Percentiles rank a stretch among this genome's conserved stretches.
phyloP scores from a whole-genome alignment of 2,888 invertebrate species.

The Pterostichus madidus region DNA sequence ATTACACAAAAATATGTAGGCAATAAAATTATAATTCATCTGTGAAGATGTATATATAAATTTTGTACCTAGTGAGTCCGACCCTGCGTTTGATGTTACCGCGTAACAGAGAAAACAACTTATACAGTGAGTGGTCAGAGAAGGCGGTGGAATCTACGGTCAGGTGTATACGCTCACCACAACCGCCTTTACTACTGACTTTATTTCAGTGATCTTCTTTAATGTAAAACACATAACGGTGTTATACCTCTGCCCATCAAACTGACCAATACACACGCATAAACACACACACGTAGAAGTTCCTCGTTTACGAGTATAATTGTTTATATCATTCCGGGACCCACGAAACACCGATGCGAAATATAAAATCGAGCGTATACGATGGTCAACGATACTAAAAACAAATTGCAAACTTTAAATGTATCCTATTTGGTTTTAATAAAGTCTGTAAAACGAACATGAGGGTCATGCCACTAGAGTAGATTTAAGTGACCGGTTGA shows the following conservation, averaged over 20 bases:
- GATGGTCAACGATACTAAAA: slow-evolving; percentile 54
- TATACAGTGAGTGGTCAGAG: slow-evolving; percentile 62
- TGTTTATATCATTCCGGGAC: slow-evolving; percentile 58
- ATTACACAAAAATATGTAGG: no score
- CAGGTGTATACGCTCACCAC: slow-evolving; percentile 57
- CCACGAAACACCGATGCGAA: slow-evolving; percentile 7
- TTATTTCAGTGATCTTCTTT: slow-evolving; percentile 70
- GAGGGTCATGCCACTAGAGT: not conserved
- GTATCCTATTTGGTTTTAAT: slow-evolving; percentile 41
- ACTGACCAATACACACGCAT: slow-evolving; percentile 51
- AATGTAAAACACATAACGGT: slow-evolving; percentile 66
- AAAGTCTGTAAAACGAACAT: slow-evolving; percentile 1
- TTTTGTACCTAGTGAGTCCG: not conserved
- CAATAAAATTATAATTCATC: no score
- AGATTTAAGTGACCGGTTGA: slow-evolving; percentile 26
- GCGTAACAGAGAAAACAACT: slow-evolving; percentile 62
- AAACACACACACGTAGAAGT: slow-evolving; percentile 31
- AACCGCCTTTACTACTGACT: slow-evolving; percentile 69
- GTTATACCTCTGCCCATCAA: slow-evolving; percentile 44
- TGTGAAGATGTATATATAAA: no score
- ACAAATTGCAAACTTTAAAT: slow-evolving; percentile 59
- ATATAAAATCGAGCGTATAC: slow-evolving; percentile 48
- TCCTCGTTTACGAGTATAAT: slow-evolving; percentile 57
- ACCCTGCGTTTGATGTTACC: slow-evolving; percentile 11
- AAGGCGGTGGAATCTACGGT: slow-evolving; percentile 60